Conservation (phyloP, 2,888 invertebrate genomes). For the Lymantria monacha region DNA sequence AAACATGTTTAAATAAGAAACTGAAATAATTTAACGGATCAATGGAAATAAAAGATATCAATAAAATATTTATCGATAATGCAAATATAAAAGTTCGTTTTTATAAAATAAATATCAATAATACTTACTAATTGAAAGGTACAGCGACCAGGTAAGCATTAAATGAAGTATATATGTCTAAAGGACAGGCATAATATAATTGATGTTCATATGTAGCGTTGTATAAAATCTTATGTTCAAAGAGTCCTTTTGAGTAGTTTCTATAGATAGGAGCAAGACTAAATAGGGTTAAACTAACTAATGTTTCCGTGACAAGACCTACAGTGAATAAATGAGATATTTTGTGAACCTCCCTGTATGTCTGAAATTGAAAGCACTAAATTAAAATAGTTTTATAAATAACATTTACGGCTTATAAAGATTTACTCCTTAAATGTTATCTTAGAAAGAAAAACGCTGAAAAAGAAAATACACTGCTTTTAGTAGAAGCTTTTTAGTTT, state of each 20-base stretch:
- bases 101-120: no score
- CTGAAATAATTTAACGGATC: no score
- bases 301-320: background rate
- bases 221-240: background rate
- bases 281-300: background rate
- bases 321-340: background rate
- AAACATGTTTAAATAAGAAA: no score
- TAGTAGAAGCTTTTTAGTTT: no score
- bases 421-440: no score
- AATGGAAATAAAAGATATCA: no score
- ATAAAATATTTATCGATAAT: no score
- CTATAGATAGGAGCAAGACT: slow-evolving; percentile 11
- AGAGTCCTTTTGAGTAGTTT: slow-evolving; percentile 12
- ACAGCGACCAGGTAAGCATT: slow-evolving; percentile 10
- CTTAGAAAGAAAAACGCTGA: no score
- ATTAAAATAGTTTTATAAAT: no score
- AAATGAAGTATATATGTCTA: slow-evolving; percentile 8
- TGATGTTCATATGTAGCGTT: slow-evolving; percentile 18
- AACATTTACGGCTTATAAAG: no score
- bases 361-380: background rate
- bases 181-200: slow-evolving; percentile 12
- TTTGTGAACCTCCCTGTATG: background rate
- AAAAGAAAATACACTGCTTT: no score
- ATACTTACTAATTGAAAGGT: slow-evolving; percentile 18
- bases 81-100: no score